phyloP scores from a whole-genome alignment of 1,140 invertebrate genomes.

The Caerostris extrusa region DNA sequence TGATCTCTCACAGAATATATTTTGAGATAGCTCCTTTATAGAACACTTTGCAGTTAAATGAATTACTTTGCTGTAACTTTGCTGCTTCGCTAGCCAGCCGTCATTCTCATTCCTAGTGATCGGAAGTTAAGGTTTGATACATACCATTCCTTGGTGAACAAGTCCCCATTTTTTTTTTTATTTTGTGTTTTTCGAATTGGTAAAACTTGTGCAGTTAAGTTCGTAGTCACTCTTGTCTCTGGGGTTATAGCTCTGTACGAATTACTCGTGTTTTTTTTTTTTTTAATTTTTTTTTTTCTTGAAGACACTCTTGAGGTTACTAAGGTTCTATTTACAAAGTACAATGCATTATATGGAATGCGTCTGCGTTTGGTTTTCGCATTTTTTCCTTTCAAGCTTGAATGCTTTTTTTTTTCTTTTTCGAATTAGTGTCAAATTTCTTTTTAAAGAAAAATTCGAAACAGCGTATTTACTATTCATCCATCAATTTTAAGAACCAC shows the following conservation, averaged over 20 bases:
- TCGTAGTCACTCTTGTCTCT: slow-evolving; percentile 52
- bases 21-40: slow-evolving; percentile 65
- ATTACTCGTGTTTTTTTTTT: slow-evolving; percentile 4
- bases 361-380: slow-evolving; percentile 66
- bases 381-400: background rate
- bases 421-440: too few species aligned
- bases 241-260: slow-evolving; percentile 61
- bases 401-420: slow-evolving; percentile 35
- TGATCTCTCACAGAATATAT: slow-evolving; percentile 61
- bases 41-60: slow-evolving; percentile 54
- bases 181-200: slow-evolving; percentile 20
- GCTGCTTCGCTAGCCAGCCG: background rate
- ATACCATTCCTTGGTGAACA: background rate
- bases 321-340: slow-evolving; percentile 69
- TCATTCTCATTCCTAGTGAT: background rate
- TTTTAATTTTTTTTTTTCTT: background rate
- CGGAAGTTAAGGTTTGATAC: background rate
- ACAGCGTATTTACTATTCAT: too few species aligned
- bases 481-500: too few species aligned
- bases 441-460: too few species aligned
- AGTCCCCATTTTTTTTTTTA: slow-evolving; percentile 2
- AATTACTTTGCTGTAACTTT: slow-evolving; percentile 65
- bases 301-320: slow-evolving; percentile 73
- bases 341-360: slow-evolving; percentile 11
- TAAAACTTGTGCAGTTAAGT: slow-evolving; percentile 68